Conservation (phyloP, 2,113 vertebrate genomes). For the Nothocercus nigrocapillus region DNA sequence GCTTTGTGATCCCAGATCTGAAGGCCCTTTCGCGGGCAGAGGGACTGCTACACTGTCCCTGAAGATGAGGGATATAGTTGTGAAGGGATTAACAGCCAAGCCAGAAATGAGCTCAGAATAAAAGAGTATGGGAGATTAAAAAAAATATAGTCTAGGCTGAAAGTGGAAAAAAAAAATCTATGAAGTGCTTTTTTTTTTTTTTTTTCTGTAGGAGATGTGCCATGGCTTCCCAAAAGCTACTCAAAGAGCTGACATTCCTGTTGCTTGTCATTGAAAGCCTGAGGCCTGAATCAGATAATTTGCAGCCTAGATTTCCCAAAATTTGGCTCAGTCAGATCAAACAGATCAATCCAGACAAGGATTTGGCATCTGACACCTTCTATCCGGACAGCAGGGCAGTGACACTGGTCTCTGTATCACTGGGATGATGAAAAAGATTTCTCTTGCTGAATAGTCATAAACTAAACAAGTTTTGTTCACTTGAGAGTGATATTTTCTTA, state of each 20-base stretch:
- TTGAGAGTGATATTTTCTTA: neutral
- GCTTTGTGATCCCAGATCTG: conserved; percentile 67
- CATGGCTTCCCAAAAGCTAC: neutral
- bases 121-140: neutral
- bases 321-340: neutral
- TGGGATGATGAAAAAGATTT: neutral
- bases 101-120: conserved; percentile 58
- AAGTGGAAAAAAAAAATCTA: conserved; percentile 47
- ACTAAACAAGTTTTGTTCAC: no score
- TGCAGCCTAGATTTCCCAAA: neutral
- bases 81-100: conserved; percentile 57
- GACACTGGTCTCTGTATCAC: neutral
- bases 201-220: neutral
- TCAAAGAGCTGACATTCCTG: neutral
- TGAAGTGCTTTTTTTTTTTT: neutral
- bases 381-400: neutral
- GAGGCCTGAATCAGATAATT: neutral
- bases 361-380: neutral
- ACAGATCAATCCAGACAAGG: neutral
- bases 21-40: conserved; percentile 53
- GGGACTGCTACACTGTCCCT: conserved; percentile 52
- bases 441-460: neutral
- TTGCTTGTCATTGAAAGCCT: neutral
- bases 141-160: neutral
- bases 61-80: conserved; percentile 47